Evolutionary conservation across 2,888 invertebrate species (phyloP), one percentile per base, ranked within the genome.

Genomic region (Cataglyphis cursor): DNA sequence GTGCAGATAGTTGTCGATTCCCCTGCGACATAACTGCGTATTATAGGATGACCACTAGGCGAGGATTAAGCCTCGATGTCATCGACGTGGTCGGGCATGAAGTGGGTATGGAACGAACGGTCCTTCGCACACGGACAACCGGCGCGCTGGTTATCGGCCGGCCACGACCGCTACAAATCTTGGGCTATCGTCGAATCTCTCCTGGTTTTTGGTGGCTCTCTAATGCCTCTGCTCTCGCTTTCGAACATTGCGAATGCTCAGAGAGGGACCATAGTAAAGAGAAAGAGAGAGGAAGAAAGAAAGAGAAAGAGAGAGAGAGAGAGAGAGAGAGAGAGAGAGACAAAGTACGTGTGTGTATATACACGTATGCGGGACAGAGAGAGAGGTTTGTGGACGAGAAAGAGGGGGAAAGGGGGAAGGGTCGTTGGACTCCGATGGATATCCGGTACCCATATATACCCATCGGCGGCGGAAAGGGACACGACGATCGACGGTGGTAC

Each of bases 131-230:
- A 87, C 86, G 86, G 83, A 88, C 87, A 83, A 86, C 85, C 85
- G 83, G 80, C 83, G 73, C 85, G 85, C 86, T 87, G 93, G 93
- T 93, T 93, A 93, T 93, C 93, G 90, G 90, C 89, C 90, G 91
- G 86, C 91, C 92, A 90, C 89, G 90, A 92, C 92, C 92, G 90
- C 93, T 93, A 94, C 94, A 94, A 94, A 94, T 94, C 94, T 93
- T 87, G 82, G 78, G 85, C 91, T 93, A 94, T 93, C 93, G 92
- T 83, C 83, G 88, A 89, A 94, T 94, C 93, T 93, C 88, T 73
- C 81, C 90, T 87, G 92, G 91, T 93, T 93, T 93, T 93, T 91
- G 93, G 93, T 92, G 91, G 91, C 90, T 92, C 90, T 92, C 92
- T 91, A 92, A 92, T 92, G 91, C 89, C 91, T 87, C 83, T 66